phyloP scores from a whole-genome alignment of 2,888 invertebrate species.

The Willowsia nigromaculata region DNA sequence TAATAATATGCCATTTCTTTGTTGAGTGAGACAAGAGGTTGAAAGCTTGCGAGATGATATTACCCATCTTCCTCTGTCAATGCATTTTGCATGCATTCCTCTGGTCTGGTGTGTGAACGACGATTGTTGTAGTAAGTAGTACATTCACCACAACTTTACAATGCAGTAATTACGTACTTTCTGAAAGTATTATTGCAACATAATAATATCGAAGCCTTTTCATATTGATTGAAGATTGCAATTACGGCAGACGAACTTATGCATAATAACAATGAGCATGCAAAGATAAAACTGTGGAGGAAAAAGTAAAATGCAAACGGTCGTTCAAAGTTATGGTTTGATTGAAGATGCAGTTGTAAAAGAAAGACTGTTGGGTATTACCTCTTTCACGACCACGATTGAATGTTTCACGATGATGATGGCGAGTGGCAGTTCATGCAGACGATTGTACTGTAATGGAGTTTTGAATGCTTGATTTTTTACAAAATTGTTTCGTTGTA shows the following conservation, averaged over 20 bases:
- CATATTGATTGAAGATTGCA: slow-evolving; percentile 30
- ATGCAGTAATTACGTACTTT: slow-evolving; percentile 9
- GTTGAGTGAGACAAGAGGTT: neutral
- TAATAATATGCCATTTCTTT: too few species aligned
- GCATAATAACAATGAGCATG: neutral
- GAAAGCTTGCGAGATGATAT: neutral
- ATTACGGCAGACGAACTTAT: neutral
- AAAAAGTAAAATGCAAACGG: neutral
- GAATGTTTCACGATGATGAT: neutral
- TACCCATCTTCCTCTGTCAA: slow-evolving; percentile 9
- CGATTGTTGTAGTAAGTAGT: neutral
- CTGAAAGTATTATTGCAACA: slow-evolving; percentile 31
- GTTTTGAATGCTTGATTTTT: neutral
- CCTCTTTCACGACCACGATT: slow-evolving; percentile 19
- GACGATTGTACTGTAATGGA: neutral
- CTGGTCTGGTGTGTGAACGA: neutral
- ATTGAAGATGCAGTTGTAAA: neutral
- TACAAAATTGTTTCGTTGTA: neutral
- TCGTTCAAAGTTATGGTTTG: neutral
- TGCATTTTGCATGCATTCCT: neutral
- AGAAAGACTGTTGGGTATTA: neutral
- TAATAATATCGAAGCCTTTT: neutral
- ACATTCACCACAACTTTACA: slow-evolving; percentile 8
- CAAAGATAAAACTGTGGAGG: neutral
- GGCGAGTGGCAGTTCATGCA: slow-evolving; percentile 7